A percentile compares a stretch with the other conserved stretches of the same genome.
phyloP scores from a whole-genome alignment of 2,888 invertebrate species.

The Heteromyza rotundicornis region DNA sequence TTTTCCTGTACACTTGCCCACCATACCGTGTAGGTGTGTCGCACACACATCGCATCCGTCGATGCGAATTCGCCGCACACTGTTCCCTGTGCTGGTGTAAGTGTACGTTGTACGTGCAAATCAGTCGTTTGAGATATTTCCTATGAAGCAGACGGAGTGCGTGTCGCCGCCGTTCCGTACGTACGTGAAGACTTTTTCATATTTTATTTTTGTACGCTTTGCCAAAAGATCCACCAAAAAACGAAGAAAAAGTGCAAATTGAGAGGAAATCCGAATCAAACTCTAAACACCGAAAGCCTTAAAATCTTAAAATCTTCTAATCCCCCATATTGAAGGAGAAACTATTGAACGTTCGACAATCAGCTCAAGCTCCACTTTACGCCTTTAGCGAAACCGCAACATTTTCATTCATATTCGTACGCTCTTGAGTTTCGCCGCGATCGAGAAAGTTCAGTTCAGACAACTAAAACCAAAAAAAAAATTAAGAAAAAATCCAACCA shows the following conservation, averaged over 20 bases:
- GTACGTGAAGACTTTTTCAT: neutral
- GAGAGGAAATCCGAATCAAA: neutral
- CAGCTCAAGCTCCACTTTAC: neutral
- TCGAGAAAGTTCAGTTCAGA: neutral
- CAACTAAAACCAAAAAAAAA: neutral
- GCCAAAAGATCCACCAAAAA: too few relatives aligned
- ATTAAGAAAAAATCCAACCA: neutral
- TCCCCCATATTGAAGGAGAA: neutral
- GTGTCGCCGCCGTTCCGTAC: neutral
- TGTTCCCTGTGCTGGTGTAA: slow-evolving; percentile 6
- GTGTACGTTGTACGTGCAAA: slow-evolving; percentile 12
- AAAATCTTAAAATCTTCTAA: neutral
- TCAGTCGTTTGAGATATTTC: slow-evolving; percentile 50
- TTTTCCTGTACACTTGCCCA: too few relatives aligned
- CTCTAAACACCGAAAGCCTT: neutral
- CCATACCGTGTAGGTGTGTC: neutral
- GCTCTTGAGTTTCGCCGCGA: neutral
- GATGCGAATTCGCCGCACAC: slow-evolving; percentile 21
- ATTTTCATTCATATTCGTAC: neutral
- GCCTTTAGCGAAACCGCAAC: neutral
- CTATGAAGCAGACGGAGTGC: slow-evolving; percentile 37
- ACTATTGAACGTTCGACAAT: neutral
- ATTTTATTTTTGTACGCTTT: neutral
- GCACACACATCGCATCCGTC: neutral
- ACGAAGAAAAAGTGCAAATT: neutral